phyloP scores from a whole-genome alignment of 1,140 invertebrate species.

The Cataglyphis hispanica region DNA sequence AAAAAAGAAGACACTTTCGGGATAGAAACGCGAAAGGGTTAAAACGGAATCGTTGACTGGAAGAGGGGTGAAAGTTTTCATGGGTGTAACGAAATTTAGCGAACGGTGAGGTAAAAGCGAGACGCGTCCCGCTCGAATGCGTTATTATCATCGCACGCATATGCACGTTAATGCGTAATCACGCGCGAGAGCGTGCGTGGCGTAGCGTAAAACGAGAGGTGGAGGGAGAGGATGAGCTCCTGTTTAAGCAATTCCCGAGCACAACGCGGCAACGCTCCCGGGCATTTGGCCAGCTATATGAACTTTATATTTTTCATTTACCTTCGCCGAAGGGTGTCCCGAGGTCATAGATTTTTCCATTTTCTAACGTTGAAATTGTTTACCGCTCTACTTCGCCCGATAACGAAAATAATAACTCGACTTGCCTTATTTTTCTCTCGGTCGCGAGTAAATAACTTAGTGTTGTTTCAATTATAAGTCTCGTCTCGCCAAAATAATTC shows the following conservation, averaged over 20 bases:
- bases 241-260: conserved; percentile 63
- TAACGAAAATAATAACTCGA: neutral
- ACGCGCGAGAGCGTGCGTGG: conserved; percentile 48
- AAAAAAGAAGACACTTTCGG: neutral
- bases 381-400: neutral
- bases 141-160: conserved; percentile 45
- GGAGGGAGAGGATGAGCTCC: conserved; percentile 27
- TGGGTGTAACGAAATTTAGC: conserved; percentile 61
- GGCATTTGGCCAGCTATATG: conserved; percentile 50
- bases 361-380: conserved; percentile 45
- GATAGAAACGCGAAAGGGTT: conserved; percentile 36
- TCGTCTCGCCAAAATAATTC: neutral
- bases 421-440: neutral
- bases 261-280: conserved; percentile 27
- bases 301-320: conserved; percentile 61
- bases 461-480: neutral
- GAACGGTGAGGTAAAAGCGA: conserved; percentile 63
- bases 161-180: conserved; percentile 61
- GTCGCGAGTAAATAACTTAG: conserved; percentile 34
- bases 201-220: conserved; percentile 38
- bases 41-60: conserved; percentile 33
- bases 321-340: conserved; percentile 1
- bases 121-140: conserved; percentile 47
- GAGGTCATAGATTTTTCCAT: conserved; percentile 40
- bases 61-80: conserved; percentile 51